Evolutionary conservation across 2,888 invertebrate genomes (phyloP).

Genomic region (Drosophila imparisetae): DNA sequence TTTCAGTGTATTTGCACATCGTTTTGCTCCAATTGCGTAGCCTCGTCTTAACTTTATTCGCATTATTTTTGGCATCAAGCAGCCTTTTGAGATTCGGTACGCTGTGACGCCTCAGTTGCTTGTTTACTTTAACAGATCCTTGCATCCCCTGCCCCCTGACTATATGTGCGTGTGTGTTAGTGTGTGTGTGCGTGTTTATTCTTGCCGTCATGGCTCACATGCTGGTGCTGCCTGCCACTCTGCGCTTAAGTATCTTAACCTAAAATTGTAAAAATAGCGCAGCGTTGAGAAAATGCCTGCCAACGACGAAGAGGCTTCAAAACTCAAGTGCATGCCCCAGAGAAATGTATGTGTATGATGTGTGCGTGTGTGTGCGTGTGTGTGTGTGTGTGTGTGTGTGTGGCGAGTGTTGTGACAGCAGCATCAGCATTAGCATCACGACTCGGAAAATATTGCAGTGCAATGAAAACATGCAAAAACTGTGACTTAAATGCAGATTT

Average conservation of each 20-base stretch:
- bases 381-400: conserved; percentile 1
- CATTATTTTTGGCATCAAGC: conserved; percentile 72
- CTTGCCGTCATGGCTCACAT: conserved; percentile 38
- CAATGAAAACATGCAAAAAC: conserved; percentile 11
- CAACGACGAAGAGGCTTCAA: conserved; percentile 39
- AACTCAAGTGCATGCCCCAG: conserved; percentile 63
- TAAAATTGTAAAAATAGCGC: conserved; percentile 77
- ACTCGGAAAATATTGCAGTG: not conserved
- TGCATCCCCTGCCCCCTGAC: not conserved
- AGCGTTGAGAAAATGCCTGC: conserved; percentile 54
- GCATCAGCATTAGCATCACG: conserved; percentile 5
- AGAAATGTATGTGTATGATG: conserved; percentile 29
- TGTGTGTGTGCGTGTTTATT: conserved; percentile 29
- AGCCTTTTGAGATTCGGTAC: conserved; percentile 68
- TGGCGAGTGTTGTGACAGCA: conserved; percentile 1
- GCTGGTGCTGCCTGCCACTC: conserved; percentile 33
- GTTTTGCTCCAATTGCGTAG: conserved; percentile 42
- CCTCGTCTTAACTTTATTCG: conserved; percentile 43
- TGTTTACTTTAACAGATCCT: conserved; percentile 29
- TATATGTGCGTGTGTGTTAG: conserved; percentile 11
- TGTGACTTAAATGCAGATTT: conserved; percentile 11
- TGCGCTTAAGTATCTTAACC: conserved; percentile 73
- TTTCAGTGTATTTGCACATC: conserved; percentile 20
- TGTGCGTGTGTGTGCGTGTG: not conserved
- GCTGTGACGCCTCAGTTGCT: conserved; percentile 56